Conservation (phyloP, 2,113 vertebrate genomes). For the Tonatia bakeri region DNA sequence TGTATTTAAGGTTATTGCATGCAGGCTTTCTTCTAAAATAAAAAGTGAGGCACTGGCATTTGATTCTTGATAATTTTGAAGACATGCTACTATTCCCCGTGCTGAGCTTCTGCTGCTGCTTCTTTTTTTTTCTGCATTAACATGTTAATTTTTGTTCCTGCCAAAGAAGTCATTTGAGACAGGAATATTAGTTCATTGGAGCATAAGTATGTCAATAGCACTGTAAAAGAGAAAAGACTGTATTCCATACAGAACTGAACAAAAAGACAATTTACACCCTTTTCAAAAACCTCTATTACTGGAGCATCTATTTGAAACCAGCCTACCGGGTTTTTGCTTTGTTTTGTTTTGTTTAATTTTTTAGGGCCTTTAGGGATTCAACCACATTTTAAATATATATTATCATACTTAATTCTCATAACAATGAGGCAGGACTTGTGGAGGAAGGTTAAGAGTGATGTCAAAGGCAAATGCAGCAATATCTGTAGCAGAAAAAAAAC, state of each 20-base stretch:
- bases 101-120: not conserved
- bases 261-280: not conserved
- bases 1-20: not conserved
- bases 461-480: not conserved
- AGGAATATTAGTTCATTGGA: not conserved
- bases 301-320: constrained; percentile 11
- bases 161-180: constrained; percentile 25
- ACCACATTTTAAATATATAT: not conserved
- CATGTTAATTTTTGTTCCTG: constrained; percentile 41
- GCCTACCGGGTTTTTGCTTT: not conserved
- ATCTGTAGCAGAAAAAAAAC: not conserved
- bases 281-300: not conserved
- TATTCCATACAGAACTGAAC: not conserved
- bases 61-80: not conserved
- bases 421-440: not conserved
- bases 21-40: not conserved
- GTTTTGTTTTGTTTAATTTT: not conserved
- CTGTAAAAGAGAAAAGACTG: not conserved
- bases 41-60: not conserved
- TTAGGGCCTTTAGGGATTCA: not conserved
- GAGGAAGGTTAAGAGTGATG: not conserved
- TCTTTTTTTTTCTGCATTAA: not conserved
- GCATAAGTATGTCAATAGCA: constrained; percentile 14
- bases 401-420: not conserved
- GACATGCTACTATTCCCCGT: not conserved